A percentile compares a stretch with the other conserved stretches of the same genome.
phyloP scores from a whole-genome alignment of 2,113 vertebrate genomes.

The Urocitellus parryii region DNA sequence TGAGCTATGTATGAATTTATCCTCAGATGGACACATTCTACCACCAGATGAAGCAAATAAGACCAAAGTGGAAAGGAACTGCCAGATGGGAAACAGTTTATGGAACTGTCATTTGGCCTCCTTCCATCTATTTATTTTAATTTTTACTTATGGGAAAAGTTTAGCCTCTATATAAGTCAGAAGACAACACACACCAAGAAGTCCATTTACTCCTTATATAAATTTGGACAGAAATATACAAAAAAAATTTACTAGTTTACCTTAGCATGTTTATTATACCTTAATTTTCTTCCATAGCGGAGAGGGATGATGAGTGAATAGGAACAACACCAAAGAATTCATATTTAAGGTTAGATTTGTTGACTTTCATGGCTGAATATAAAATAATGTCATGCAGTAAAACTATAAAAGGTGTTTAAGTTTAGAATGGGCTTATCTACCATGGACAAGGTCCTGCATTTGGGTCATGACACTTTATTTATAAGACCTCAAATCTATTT shows the following conservation, averaged over 20 bases:
- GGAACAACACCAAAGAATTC: not conserved
- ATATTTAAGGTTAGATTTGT: not conserved
- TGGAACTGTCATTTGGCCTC: not conserved
- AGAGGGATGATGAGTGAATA: not conserved
- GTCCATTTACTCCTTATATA: constrained; percentile 6
- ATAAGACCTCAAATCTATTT: constrained; percentile 17
- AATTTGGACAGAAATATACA: not conserved
- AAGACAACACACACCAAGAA: not conserved
- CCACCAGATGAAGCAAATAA: constrained; percentile 28
- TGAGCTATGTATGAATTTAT: not conserved
- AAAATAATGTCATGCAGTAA: not conserved
- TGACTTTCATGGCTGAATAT: not conserved
- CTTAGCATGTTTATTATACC: not conserved
- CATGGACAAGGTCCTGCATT: not conserved
- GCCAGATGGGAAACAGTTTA: not conserved
- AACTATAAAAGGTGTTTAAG: not conserved
- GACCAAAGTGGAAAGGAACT: not conserved
- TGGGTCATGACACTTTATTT: not conserved
- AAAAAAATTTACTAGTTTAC: not conserved
- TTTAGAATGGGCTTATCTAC: not conserved
- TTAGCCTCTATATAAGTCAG: not conserved
- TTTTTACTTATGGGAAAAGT: not conserved
- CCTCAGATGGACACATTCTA: not conserved
- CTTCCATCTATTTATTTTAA: constrained; percentile 6
- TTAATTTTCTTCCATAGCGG: not conserved